phyloP scores from a whole-genome alignment of 1,140 invertebrate species.

The Danaus melanippus region DNA sequence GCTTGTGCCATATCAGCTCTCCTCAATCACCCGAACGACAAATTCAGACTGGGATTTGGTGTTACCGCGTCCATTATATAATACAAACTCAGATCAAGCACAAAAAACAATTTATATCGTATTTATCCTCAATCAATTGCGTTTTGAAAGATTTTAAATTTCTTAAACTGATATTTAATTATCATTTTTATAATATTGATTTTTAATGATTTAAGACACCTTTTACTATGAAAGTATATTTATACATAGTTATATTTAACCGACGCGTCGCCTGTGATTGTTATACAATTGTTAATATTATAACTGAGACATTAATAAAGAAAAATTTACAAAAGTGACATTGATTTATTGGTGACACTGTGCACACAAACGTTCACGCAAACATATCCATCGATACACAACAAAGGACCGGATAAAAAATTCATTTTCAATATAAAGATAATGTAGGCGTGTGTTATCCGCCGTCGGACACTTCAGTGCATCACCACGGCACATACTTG shows the following conservation, averaged over 20 bases:
- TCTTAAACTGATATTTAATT: too few species aligned
- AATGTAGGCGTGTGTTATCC: conserved; percentile 65
- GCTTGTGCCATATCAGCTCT: conserved; percentile 55
- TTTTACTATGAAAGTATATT: too few species aligned
- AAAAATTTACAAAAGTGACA: too few species aligned
- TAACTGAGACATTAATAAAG: too few species aligned
- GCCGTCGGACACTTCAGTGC: conserved; percentile 37
- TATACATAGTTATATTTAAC: too few species aligned
- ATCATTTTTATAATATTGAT: too few species aligned
- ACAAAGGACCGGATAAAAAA: conserved; percentile 51
- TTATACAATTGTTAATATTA: too few species aligned
- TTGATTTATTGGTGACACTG: background rate
- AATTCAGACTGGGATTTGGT: conserved; percentile 57
- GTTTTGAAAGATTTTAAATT: too few species aligned
- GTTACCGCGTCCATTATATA: conserved; percentile 49
- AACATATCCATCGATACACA: conserved; percentile 28
- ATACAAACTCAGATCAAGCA: background rate
- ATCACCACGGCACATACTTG: conserved; percentile 15
- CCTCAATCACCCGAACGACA: conserved; percentile 63
- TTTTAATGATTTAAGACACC: too few species aligned
- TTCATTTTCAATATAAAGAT: conserved; percentile 64
- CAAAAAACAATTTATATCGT: too few species aligned
- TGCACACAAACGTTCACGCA: conserved; percentile 21
- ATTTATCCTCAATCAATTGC: too few species aligned
- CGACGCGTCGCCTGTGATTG: too few species aligned